Percentiles rank a stretch among this genome's conserved stretches.
These are phyloP conservation scores for Solenopsis fugax DNA, from an alignment of 1,140 invertebrate species.

Conservation along the genomic window DNA sequence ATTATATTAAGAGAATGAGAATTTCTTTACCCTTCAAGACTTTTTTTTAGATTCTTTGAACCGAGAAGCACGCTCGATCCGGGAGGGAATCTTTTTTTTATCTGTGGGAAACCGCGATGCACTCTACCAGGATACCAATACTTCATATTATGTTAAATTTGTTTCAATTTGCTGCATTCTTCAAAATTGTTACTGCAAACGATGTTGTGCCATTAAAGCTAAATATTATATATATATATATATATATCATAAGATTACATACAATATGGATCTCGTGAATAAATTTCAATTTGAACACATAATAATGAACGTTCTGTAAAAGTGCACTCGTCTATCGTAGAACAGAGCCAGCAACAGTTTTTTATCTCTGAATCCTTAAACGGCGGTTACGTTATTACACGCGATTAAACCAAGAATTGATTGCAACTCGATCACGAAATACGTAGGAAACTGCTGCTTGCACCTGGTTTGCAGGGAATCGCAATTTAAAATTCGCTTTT, in stretches of 20 bases:
- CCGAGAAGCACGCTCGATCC: slow-evolving; percentile 14
- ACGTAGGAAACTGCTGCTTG: background rate
- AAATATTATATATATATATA: slow-evolving; percentile 1
- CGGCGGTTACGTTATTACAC: background rate
- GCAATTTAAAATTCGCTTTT: slow-evolving; percentile 54
- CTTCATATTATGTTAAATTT: slow-evolving; percentile 33
- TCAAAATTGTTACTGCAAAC: background rate
- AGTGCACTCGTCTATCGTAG: background rate
- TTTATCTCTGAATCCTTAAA: background rate
- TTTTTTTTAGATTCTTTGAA: slow-evolving; percentile 62
- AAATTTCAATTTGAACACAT: background rate
- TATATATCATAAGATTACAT: background rate
- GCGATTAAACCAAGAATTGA: slow-evolving; percentile 43
- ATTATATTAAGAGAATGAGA: background rate
- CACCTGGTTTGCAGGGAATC: slow-evolving; percentile 23
- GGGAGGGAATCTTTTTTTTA: slow-evolving; percentile 70
- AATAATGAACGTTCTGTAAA: background rate
- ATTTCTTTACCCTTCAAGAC: background rate
- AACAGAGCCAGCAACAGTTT: background rate
- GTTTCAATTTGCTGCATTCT: background rate
- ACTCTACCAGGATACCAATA: slow-evolving; percentile 24
- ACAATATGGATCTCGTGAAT: background rate
- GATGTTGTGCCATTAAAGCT: background rate
- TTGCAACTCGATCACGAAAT: slow-evolving; percentile 36
- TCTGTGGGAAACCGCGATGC: background rate